These are phyloP conservation scores for Apotomis turbidana DNA, from an alignment of 2,888 invertebrate species.

Conservation along the genomic window DNA sequence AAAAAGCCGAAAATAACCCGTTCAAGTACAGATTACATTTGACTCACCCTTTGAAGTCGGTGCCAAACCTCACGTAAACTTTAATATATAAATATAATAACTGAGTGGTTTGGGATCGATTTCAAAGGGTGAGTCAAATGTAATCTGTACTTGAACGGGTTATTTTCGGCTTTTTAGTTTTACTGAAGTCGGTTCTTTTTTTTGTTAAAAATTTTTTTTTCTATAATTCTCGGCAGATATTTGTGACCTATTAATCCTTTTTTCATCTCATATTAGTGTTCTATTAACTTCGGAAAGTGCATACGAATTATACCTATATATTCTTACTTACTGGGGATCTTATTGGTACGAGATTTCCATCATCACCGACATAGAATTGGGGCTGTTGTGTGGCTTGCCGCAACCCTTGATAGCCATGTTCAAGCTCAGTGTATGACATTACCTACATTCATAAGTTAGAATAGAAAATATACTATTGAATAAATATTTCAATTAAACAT, in stretches of 20 bases:
- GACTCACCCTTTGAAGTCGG: too few relatives aligned
- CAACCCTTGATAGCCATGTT: slow-evolving; percentile 95
- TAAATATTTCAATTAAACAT: slow-evolving; percentile 26
- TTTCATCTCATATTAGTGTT: neutral
- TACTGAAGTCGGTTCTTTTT: too few relatives aligned
- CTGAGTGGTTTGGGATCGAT: too few relatives aligned
- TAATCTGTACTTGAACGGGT: too few relatives aligned
- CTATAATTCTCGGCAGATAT: neutral
- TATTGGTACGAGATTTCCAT: slow-evolving; percentile 85
- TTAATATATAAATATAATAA: too few relatives aligned
- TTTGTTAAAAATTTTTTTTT: too few relatives aligned
- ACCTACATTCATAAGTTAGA: slow-evolving; percentile 64
- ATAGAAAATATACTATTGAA: slow-evolving; percentile 12
- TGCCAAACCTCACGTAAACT: too few relatives aligned
- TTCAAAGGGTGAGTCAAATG: too few relatives aligned
- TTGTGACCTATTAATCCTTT: neutral
- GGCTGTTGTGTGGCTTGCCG: slow-evolving; percentile 87
- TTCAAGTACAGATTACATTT: too few relatives aligned
- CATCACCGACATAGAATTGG: slow-evolving; percentile 89
- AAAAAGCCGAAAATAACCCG: too few relatives aligned
- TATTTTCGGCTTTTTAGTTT: too few relatives aligned
- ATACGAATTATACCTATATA: slow-evolving; percentile 8
- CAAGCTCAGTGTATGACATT: slow-evolving; percentile 97
- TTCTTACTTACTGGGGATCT: slow-evolving; percentile 83
- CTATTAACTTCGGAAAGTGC: neutral